Conservation (phyloP, 2,888 invertebrate genomes). For the Galeopsomyia nigrocyanea region DNA sequence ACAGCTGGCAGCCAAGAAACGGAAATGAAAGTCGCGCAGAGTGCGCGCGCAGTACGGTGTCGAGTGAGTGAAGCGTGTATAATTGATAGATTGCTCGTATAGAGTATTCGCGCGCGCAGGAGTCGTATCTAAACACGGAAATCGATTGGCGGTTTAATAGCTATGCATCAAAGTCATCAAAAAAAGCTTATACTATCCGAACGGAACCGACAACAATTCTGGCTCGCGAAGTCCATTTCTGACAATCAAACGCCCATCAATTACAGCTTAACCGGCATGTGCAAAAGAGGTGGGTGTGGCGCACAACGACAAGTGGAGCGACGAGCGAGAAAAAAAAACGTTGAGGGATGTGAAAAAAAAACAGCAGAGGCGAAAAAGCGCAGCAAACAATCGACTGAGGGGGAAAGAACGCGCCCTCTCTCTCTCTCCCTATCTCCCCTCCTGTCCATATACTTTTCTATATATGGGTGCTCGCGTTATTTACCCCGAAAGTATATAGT, state of each 20-base stretch:
- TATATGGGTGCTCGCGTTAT: not conserved
- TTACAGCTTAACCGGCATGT: conserved; percentile 32
- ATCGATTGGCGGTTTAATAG: not conserved
- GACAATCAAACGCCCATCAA: conserved; percentile 43
- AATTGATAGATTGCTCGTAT: too few relatives aligned
- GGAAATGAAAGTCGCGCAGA: too few relatives aligned
- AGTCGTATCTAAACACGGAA: too few relatives aligned
- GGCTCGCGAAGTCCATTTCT: conserved; percentile 21
- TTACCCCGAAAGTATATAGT: conserved; percentile 13
- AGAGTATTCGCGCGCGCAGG: too few relatives aligned
- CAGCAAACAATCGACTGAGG: not conserved
- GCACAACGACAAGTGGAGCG: conserved; percentile 17
- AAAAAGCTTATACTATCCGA: conserved; percentile 12
- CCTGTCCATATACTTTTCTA: too few relatives aligned
- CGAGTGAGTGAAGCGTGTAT: too few relatives aligned
- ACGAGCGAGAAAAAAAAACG: conserved; percentile 12
- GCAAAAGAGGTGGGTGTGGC: not conserved
- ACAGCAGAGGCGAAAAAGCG: not conserved
- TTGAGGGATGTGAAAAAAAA: not conserved
- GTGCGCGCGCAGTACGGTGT: too few relatives aligned
- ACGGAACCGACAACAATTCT: not conserved
- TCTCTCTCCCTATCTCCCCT: not conserved
- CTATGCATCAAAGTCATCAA: not conserved
- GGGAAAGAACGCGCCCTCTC: not conserved
- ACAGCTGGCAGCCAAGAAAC: too few relatives aligned